Percentiles rank a stretch among this genome's conserved stretches.
These are phyloP conservation scores for Drosophila formosana DNA, from an alignment of 2,888 invertebrate genomes.

Conservation along the genomic window DNA sequence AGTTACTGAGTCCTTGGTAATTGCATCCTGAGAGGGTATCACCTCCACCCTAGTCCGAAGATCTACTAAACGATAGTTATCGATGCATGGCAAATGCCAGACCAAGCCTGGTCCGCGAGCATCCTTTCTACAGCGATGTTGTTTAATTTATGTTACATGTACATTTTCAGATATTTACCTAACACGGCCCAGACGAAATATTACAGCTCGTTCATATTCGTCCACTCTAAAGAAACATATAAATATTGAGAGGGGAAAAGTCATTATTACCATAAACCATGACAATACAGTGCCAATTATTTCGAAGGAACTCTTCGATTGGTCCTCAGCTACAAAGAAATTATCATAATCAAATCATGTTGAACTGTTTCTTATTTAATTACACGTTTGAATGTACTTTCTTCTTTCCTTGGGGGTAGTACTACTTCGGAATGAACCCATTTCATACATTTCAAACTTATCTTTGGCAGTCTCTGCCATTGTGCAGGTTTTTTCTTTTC, in stretches of 20 bases:
- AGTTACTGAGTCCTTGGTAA: constrained; percentile 96
- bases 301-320: constrained; percentile 35
- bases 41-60: constrained; percentile 87
- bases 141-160: too few relatives aligned
- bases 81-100: constrained; percentile 88
- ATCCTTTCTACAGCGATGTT: constrained; percentile 69
- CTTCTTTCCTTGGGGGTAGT: not conserved
- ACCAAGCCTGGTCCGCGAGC: constrained; percentile 87
- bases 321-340: constrained; percentile 42
- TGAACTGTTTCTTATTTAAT: not conserved
- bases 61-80: constrained; percentile 85
- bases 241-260: constrained; percentile 76
- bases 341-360: not conserved
- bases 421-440: too few relatives aligned
- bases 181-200: constrained; percentile 87
- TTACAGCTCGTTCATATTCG: constrained; percentile 87
- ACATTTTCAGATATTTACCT: constrained; percentile 51
- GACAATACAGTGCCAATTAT: constrained; percentile 26
- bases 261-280: constrained; percentile 44
- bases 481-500: too few relatives aligned
- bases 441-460: too few relatives aligned
- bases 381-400: constrained; percentile 59
- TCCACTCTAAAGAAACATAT: constrained; percentile 84
- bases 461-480: too few relatives aligned
- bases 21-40: constrained; percentile 88